These are phyloP conservation scores for Varanus komodoensis DNA, from an alignment of 2,113 vertebrate species.

Conservation along the genomic window DNA sequence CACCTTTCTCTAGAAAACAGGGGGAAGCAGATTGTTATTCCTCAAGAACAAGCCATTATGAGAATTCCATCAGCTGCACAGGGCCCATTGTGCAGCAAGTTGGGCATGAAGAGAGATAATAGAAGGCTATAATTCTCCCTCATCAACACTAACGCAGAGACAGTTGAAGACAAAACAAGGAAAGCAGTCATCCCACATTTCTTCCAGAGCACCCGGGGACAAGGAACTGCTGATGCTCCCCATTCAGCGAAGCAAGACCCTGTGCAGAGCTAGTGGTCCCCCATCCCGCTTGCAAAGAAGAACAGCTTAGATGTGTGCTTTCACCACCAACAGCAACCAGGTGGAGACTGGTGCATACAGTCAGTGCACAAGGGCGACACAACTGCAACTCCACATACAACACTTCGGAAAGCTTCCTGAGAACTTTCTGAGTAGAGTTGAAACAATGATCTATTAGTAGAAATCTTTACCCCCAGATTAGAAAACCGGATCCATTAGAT, in stretches of 20 bases:
- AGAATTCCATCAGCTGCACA: neutral
- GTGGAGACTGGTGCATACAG: neutral
- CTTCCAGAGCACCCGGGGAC: neutral
- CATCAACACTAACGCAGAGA: neutral
- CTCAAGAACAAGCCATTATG: neutral
- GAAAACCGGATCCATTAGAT: neutral
- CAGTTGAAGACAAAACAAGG: conserved; percentile 11
- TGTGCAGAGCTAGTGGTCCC: neutral
- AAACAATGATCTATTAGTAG: neutral
- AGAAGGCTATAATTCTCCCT: neutral
- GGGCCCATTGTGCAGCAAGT: neutral
- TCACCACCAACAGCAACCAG: no score
- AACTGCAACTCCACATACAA: neutral
- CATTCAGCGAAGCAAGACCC: neutral
- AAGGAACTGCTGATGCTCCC: neutral
- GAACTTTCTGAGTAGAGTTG: neutral
- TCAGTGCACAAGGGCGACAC: neutral
- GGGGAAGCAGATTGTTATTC: neutral
- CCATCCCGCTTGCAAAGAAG: neutral
- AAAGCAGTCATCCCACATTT: neutral
- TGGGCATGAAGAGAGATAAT: conserved; percentile 3
- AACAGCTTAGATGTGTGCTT: neutral
- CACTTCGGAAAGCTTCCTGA: neutral
- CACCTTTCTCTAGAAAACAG: neutral
- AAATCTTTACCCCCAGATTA: neutral